Evolutionary conservation across 2,113 vertebrate genomes (phyloP).

Genomic region (Halcyon malimbica): DNA sequence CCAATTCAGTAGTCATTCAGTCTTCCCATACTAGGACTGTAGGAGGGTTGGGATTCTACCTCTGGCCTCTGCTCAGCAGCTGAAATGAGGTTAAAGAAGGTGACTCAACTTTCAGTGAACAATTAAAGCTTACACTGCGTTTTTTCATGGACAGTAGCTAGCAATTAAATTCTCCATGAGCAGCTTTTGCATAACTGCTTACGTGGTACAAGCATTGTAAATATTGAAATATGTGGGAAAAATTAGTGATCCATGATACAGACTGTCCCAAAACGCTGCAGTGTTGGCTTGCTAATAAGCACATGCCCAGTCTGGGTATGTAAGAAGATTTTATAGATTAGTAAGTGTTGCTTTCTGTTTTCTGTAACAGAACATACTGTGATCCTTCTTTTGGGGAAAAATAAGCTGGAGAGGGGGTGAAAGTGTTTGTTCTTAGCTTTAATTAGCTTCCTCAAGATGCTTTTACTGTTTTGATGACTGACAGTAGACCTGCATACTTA

Average conservation of each 20-base stretch:
- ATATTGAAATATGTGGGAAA: not conserved
- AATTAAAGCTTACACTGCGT: not conserved
- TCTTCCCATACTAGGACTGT: accelerated
- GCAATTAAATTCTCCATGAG: not conserved
- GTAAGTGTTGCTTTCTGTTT: constrained; percentile 37
- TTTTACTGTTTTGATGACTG: constrained; percentile 29
- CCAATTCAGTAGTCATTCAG: not conserved
- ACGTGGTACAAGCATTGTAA: not conserved
- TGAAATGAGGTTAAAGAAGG: not conserved
- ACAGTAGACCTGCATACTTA: constrained; percentile 46
- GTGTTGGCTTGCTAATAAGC: not conserved
- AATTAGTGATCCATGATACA: not conserved
- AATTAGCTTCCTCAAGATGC: constrained; percentile 54
- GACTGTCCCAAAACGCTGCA: not conserved
- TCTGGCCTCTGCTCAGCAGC: not conserved
- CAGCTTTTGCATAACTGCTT: not conserved
- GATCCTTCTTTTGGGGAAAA: constrained; percentile 51
- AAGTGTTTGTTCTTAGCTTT: constrained; percentile 65
- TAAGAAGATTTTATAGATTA: constrained; percentile 4
- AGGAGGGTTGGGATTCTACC: not conserved
- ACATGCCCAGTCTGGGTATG: not conserved
- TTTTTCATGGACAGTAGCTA: not conserved
- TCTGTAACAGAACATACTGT: constrained; percentile 31
- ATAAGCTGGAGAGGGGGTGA: constrained; percentile 49
- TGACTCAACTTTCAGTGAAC: not conserved